Evolutionary conservation across 2,113 vertebrate species (phyloP), one percentile per base, ranked within the genome.

Genomic region (Epinephelus moara): DNA sequence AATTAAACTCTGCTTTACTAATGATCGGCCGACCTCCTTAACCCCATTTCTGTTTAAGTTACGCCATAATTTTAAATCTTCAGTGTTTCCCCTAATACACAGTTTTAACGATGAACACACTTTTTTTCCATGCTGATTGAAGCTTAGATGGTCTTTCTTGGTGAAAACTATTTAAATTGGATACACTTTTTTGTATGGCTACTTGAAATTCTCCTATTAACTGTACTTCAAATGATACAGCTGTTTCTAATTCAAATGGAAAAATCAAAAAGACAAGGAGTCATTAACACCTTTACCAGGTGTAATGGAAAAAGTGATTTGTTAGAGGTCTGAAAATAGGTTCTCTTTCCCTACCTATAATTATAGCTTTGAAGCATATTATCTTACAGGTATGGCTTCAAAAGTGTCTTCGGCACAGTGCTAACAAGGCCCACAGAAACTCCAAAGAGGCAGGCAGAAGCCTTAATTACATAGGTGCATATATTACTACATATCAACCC

Each of bases 241-340:
- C 81, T 82, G 84, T 93, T 95, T 94, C 70, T 94, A 94, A 95
- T 94, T 94, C 91, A 96, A 94, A 92, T 84, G 55, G 86, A 77
- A 89, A 94, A 95, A 95, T 94, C 91, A 95, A 94, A 93, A 94
- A 93, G 93, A 93, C 91, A 93, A 92, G 92, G 88, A 84, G 91
- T 94, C 91, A 95, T 95, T 95, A 95, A 94, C 92, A 95, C 94
- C 91, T 95, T 95, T 94, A 94, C 92, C 89, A 84, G 91, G 85
- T 93, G 91, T 94, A 94, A 96, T 94, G 81, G 91, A 88, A 94
- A 94, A 96, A 94, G 91, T 93, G 90, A 95, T 96, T 95, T 93
- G 92, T 94, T 94, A 91, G 89, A 93, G 86, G 85, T 94, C 93
- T 93, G 91, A 94, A 95, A 95, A 95, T 94, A 95, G 88, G 85